A percentile compares a stretch with the other conserved stretches of the same genome.
Evolutionary conservation across 2,113 vertebrate genomes (phyloP).

Genomic region (Hydrolagus affinis): DNA sequence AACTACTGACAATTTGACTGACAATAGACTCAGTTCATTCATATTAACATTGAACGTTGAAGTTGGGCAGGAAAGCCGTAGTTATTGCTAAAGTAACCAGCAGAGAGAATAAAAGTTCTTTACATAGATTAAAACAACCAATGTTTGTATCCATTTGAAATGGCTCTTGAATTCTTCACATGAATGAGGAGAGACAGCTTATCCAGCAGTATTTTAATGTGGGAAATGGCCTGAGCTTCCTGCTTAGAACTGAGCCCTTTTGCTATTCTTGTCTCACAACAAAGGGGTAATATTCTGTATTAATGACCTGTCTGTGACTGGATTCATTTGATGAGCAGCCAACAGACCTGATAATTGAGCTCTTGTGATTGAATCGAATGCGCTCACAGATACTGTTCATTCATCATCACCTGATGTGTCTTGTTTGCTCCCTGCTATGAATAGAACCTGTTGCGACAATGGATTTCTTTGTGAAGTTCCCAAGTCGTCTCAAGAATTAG

Average conservation of each 20-base stretch:
- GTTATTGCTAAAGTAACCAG: too few species aligned
- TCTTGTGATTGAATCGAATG: conserved; percentile 9
- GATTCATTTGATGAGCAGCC: conserved; percentile 30
- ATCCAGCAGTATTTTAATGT: neutral
- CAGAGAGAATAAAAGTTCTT: too few species aligned
- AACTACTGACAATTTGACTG: too few species aligned
- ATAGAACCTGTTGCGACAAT: neutral
- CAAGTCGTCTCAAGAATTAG: neutral
- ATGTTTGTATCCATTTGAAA: neutral
- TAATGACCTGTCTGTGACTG: conserved; percentile 15
- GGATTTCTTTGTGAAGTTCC: neutral
- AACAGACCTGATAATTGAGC: neutral
- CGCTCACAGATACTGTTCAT: conserved; percentile 12
- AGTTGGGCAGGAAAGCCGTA: neutral
- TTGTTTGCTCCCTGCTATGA: neutral
- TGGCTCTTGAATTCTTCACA: neutral
- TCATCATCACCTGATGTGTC: conserved; percentile 22
- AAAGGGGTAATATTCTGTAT: neutral
- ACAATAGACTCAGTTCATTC: too few species aligned
- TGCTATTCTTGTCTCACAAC: neutral
- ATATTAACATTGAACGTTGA: neutral
- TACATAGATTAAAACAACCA: neutral
- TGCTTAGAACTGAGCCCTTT: neutral
- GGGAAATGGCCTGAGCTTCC: neutral
- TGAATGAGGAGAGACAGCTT: neutral